A percentile compares a stretch with the other conserved stretches of the same genome.
Evolutionary conservation across 2,113 vertebrate species (phyloP).

Genomic region (Carassius carassius): DNA sequence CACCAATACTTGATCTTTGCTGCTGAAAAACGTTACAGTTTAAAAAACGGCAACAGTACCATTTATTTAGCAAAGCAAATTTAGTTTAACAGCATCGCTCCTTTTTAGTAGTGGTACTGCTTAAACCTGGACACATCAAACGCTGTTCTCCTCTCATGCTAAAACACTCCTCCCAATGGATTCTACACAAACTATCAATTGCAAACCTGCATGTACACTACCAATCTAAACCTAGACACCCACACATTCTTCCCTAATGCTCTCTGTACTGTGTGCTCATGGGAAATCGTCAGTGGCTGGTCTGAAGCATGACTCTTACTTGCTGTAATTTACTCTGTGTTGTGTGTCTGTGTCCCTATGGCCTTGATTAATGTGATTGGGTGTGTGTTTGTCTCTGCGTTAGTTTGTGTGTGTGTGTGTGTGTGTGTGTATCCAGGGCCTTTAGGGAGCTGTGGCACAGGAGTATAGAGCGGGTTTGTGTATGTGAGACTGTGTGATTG

Average conservation of each 20-base stretch:
- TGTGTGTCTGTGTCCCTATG: constrained; percentile 59
- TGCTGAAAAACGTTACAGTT: not conserved
- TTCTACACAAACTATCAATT: not conserved
- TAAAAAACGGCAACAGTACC: not conserved
- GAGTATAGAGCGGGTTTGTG: constrained; percentile 29
- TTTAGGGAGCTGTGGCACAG: constrained; percentile 63
- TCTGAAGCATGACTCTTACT: constrained; percentile 31
- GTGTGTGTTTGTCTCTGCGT: constrained; percentile 59
- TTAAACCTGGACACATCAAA: constrained; percentile 5
- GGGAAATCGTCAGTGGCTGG: constrained; percentile 58
- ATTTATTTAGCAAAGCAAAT: not conserved
- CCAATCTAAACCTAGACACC: constrained; percentile 26
- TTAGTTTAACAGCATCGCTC: not conserved
- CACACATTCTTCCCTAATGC: constrained; percentile 58
- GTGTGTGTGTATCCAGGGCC: constrained; percentile 50
- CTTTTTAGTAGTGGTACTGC: not conserved
- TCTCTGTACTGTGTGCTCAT: constrained; percentile 45
- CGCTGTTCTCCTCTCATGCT: constrained; percentile 22
- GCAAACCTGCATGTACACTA: constrained; percentile 30
- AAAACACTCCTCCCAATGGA: not conserved
- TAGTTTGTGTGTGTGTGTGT: constrained; percentile 38
- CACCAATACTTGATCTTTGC: not conserved
- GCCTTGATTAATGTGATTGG: constrained; percentile 75
- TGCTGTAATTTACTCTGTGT: constrained; percentile 41
- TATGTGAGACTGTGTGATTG: constrained; percentile 58